These are phyloP conservation scores for Linnaemya tessellans DNA, from an alignment of 2,888 invertebrate genomes.

Conservation along the genomic window DNA sequence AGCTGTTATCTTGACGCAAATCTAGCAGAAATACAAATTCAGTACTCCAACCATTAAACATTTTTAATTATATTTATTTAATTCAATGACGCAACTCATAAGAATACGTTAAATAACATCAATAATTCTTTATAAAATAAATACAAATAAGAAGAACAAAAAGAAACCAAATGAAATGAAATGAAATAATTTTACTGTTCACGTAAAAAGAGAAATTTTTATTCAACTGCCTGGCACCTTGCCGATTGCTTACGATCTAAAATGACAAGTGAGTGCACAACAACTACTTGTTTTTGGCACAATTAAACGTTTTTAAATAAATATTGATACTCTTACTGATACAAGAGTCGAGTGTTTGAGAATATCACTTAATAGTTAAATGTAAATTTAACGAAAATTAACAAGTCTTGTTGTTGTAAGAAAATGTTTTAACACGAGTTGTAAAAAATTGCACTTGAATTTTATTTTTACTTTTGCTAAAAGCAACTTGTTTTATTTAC, in stretches of 20 bases:
- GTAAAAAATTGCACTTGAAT: conserved; percentile 41
- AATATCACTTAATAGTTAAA: conserved; percentile 30
- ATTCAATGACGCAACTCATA: conserved; percentile 1
- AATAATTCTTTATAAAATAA: conserved; percentile 11
- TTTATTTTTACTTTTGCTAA: conserved; percentile 16
- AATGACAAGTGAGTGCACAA: conserved; percentile 23
- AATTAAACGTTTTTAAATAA: conserved; percentile 51
- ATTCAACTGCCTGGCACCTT: neutral
- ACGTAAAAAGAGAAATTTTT: neutral
- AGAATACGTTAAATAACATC: conserved; percentile 1
- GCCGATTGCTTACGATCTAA: conserved; percentile 3
- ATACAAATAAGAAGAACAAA: neutral
- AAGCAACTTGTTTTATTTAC: conserved; percentile 1
- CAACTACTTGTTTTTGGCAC: conserved; percentile 35
- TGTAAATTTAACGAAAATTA: conserved; percentile 29
- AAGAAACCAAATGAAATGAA: too few species aligned
- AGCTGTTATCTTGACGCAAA: neutral
- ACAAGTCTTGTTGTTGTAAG: neutral
- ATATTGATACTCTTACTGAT: conserved; percentile 14
- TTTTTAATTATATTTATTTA: conserved; percentile 3
- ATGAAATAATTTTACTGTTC: neutral
- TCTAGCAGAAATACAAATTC: neutral
- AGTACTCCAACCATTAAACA: neutral
- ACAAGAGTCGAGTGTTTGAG: conserved; percentile 14
- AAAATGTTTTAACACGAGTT: conserved; percentile 25